Percentiles rank a stretch among this genome's conserved stretches.
phyloP scores from a whole-genome alignment of 2,888 invertebrate species.

The Platycnemis pennipes region DNA sequence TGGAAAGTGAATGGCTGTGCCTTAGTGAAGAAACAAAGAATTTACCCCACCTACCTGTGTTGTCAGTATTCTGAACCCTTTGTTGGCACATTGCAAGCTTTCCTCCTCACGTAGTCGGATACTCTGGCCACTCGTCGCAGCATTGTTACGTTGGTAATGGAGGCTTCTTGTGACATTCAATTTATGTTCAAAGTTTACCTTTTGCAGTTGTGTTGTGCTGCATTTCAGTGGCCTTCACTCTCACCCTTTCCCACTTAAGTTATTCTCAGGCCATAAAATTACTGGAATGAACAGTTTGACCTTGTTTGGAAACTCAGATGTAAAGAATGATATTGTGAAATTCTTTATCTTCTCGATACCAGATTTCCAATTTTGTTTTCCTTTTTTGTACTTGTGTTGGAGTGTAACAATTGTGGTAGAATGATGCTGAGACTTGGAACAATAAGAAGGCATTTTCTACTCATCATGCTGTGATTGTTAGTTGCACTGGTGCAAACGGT shows the following conservation, averaged over 20 bases:
- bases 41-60: not conserved
- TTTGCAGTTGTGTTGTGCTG: not conserved
- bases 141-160: not conserved
- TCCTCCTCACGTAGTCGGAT: not conserved
- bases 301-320: too few species aligned
- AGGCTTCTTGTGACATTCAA: not conserved
- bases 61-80: slow-evolving; percentile 33
- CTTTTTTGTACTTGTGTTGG: not conserved
- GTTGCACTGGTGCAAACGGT: too few species aligned
- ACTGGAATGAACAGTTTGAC: too few species aligned
- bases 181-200: slow-evolving; percentile 5
- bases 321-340: too few species aligned
- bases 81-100: not conserved
- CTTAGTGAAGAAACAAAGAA: slow-evolving; percentile 41
- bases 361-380: slow-evolving; percentile 24
- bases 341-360: too few species aligned
- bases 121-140: not conserved
- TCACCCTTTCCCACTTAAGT: too few species aligned
- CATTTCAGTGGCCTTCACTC: not conserved
- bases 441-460: not conserved
- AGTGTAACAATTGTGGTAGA: not conserved
- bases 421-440: not conserved
- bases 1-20: slow-evolving; percentile 39
- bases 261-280: too few species aligned
- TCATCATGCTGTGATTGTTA: not conserved